Percentiles rank a stretch among this genome's conserved stretches.
phyloP scores from a whole-genome alignment of 2,888 invertebrate genomes.

The Nebria brevicollis region DNA sequence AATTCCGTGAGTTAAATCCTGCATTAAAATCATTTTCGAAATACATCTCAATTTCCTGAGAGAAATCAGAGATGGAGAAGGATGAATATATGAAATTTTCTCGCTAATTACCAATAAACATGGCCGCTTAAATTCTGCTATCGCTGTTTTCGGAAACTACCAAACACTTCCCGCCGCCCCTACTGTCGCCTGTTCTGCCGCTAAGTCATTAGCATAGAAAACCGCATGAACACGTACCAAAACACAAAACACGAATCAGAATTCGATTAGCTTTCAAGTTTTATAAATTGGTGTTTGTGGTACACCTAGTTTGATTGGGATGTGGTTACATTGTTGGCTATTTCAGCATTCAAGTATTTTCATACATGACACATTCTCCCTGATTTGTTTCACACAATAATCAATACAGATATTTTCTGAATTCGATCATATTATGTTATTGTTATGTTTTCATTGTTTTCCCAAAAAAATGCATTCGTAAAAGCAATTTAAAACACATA shows the following conservation, averaged over 20 bases:
- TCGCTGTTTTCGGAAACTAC: constrained; percentile 5
- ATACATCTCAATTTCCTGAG: background rate
- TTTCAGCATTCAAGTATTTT: background rate
- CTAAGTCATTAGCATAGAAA: constrained; percentile 44
- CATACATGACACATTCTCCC: background rate
- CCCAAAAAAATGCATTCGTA: too few species aligned
- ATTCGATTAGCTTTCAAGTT: constrained; percentile 47
- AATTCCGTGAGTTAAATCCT: background rate
- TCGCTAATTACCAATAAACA: constrained; percentile 17
- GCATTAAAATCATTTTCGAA: background rate
- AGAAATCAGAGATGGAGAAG: background rate
- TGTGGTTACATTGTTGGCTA: constrained; percentile 36
- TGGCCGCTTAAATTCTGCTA: background rate
- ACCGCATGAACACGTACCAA: constrained; percentile 35
- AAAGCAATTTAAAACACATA: too few species aligned
- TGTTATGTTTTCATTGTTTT: too few species aligned
- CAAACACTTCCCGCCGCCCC: background rate
- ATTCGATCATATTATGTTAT: background rate
- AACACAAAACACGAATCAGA: constrained; percentile 41
- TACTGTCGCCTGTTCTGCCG: background rate
- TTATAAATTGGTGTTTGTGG: constrained; percentile 43
- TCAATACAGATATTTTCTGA: background rate
- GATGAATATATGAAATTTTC: background rate
- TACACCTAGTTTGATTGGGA: constrained; percentile 28
- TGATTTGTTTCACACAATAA: background rate